Evolutionary conservation across 2,888 invertebrate species (phyloP), one percentile per base, ranked within the genome.

Genomic region (Campoplex nolae): DNA sequence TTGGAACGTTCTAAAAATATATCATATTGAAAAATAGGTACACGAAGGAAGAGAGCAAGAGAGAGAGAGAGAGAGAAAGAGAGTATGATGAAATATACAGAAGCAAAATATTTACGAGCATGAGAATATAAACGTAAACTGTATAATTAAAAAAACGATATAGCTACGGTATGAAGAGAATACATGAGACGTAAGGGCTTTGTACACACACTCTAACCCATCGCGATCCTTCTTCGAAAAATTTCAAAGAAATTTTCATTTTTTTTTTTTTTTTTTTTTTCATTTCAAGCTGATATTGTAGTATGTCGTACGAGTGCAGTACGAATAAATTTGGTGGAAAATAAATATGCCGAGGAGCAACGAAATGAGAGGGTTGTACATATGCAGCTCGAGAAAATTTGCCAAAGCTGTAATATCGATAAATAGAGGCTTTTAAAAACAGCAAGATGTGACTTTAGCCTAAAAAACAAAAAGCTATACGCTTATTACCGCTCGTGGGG

Each of bases 391-490:
- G 71, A 70, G 67, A 13, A 38, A 77, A 56, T 80, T 77, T n/a
- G 67, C 54, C 28, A 80, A 80, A 80, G 76, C 67, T 83, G 83
- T 86, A 62, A 62, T 62, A 62, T 86, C 80, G 83, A 80, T 77
- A 86, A 86, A 86, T 75, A 79, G 65, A 23, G 45, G 80, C 18
- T 70, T 62, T 38, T 28, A 67, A 38, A 58, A 56, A 56, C 67
- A 65, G 65, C 42, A 71, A 45, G 38, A 85, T 67, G 38, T 51
- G 54, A 54, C 42, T 68, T 35, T 35, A 56, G 70, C 32, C n/a
- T 28, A 38, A 51, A 70, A 51, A 51, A 56, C 42, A 67, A 68
- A 35, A 68, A 65, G 38, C 23, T 62, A 23, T 38, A 62, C 56
- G 70, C 38, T 76, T 56, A 58, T 67, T 83, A 56, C 56, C 28